phyloP scores from a whole-genome alignment of 2,888 invertebrate species.

The Hypercompe scribonia region DNA sequence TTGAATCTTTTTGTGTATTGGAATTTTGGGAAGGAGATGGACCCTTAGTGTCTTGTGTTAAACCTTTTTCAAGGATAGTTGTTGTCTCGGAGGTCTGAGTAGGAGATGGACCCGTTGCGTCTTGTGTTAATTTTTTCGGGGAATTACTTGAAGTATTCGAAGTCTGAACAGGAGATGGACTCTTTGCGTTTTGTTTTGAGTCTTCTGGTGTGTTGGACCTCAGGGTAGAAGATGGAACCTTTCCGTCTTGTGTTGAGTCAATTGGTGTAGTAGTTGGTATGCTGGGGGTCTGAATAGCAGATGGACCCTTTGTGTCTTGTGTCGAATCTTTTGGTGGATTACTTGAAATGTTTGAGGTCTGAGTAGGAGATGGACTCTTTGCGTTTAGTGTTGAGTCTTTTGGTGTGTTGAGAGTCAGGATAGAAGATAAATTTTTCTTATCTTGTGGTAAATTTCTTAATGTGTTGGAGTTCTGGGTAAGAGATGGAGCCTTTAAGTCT shows the following conservation, averaged over 20 bases:
- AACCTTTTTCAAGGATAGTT: neutral
- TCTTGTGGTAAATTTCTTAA: conserved; percentile 18
- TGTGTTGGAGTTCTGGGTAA: neutral
- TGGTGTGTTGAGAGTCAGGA: conserved; percentile 23
- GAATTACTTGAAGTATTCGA: neutral
- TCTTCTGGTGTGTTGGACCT: conserved; percentile 17
- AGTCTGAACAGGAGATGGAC: neutral
- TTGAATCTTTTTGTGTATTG: conserved; percentile 5
- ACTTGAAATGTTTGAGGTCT: neutral
- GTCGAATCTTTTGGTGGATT: neutral
- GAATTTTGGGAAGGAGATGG: neutral
- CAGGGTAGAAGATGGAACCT: conserved; percentile 23
- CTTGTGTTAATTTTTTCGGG: neutral
- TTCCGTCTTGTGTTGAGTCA: conserved; percentile 22
- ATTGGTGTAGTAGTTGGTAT: neutral
- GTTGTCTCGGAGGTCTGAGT: neutral
- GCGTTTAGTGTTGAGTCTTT: neutral
- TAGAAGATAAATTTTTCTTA: conserved; percentile 24
- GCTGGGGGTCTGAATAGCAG: neutral
- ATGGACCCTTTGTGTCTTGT: neutral
- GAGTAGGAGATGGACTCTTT: neutral
- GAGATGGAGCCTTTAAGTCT: neutral
- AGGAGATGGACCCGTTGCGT: neutral
- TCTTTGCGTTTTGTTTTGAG: neutral
- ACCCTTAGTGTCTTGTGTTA: neutral